Evolutionary conservation across 2,888 invertebrate genomes (phyloP).

Genomic region (Cheilosia scutellata): DNA sequence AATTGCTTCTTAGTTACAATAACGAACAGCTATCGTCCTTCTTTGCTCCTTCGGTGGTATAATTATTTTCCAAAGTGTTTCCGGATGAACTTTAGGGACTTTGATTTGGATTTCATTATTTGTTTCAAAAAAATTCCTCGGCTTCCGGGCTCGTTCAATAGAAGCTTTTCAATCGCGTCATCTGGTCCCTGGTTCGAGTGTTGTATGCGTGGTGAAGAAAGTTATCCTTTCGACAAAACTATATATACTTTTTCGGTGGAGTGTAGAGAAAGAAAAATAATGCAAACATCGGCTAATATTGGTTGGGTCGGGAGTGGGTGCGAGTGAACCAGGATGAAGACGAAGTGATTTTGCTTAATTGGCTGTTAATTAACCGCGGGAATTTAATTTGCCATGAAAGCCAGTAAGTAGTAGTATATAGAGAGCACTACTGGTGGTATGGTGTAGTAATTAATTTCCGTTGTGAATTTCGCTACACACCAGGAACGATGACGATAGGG

Average conservation of each 20-base stretch:
- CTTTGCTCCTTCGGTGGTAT: slow-evolving; percentile 6
- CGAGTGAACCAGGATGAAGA: slow-evolving; percentile 18
- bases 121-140: background rate
- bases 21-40: background rate
- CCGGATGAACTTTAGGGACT: slow-evolving; percentile 42
- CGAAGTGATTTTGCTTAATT: slow-evolving; percentile 72
- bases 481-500: background rate
- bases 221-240: slow-evolving; percentile 34
- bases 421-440: slow-evolving; percentile 11
- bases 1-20: slow-evolving; percentile 65
- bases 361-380: slow-evolving; percentile 74
- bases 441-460: slow-evolving; percentile 68
- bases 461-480: slow-evolving; percentile 53
- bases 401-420: slow-evolving; percentile 19
- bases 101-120: slow-evolving; percentile 52
- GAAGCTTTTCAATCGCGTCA: slow-evolving; percentile 50
- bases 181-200: slow-evolving; percentile 5
- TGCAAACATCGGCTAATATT: slow-evolving; percentile 34
- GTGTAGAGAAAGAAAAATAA: slow-evolving; percentile 29
- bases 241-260: slow-evolving; percentile 44
- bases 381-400: slow-evolving; percentile 71
- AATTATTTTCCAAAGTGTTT: slow-evolving; percentile 69
- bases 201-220: slow-evolving; percentile 9
- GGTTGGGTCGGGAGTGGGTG: slow-evolving; percentile 2
- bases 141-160: slow-evolving; percentile 38